Conservation (phyloP, 1,140 invertebrate species). For the Lepidurus arcticus region DNA sequence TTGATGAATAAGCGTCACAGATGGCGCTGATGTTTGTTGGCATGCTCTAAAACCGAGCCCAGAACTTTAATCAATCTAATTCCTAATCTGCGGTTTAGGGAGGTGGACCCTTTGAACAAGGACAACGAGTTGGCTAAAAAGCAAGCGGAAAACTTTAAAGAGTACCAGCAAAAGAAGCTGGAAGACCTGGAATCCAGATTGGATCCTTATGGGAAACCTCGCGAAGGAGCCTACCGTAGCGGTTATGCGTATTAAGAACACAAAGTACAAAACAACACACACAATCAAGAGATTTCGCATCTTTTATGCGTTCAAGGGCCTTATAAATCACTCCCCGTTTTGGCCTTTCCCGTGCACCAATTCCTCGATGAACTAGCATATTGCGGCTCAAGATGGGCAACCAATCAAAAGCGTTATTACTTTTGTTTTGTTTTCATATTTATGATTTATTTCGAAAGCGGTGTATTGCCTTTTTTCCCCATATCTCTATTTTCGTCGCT, state of each 20-base stretch:
- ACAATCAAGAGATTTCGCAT: not conserved
- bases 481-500: conserved; percentile 4
- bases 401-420: not conserved
- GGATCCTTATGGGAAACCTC: not conserved
- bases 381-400: not conserved
- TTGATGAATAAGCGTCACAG: not conserved
- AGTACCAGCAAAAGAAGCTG: conserved; percentile 25
- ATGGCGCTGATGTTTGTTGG: not conserved
- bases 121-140: not conserved
- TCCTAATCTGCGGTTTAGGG: not conserved
- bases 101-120: not conserved
- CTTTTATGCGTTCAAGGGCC: not conserved
- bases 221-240: not conserved
- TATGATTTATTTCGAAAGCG: too few species aligned
- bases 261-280: not conserved
- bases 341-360: not conserved
- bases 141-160: not conserved
- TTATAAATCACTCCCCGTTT: not conserved
- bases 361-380: not conserved
- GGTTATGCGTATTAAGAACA: not conserved
- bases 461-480: not conserved
- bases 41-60: not conserved
- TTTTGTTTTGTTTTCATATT: too few species aligned
- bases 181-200: conserved; percentile 26
- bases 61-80: not conserved